phyloP scores from a whole-genome alignment of 2,797 vertebrate species.

The Hydrolagus colliei region DNA sequence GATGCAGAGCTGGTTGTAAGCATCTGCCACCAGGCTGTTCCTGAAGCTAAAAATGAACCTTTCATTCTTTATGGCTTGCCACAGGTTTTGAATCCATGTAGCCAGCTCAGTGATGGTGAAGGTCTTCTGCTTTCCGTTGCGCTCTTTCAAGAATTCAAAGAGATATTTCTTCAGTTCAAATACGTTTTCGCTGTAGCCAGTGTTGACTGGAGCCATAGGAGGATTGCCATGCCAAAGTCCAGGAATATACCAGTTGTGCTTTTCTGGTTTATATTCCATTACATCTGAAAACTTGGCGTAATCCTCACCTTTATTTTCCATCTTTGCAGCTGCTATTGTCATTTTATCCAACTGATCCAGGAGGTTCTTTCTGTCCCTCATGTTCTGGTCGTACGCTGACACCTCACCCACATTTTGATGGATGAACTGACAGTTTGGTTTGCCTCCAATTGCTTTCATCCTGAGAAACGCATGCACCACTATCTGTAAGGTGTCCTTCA shows the following conservation, averaged over 20 bases:
- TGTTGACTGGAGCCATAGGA: constrained; percentile 53
- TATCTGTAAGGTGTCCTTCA: constrained; percentile 64
- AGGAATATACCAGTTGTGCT: constrained; percentile 50
- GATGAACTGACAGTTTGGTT: constrained; percentile 11
- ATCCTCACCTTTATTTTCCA: constrained; percentile 42
- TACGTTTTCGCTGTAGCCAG: constrained; percentile 57
- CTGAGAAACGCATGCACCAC: constrained; percentile 64
- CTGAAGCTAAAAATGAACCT: constrained; percentile 50
- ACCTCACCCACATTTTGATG: constrained; percentile 2
- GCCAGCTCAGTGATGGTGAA: constrained; percentile 56
- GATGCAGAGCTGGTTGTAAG: constrained; percentile 53
- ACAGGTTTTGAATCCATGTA: constrained; percentile 53
- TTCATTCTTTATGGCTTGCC: constrained; percentile 54
- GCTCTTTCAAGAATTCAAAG: constrained; percentile 52
- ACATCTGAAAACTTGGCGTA: constrained; percentile 43
- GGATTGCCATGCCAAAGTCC: constrained; percentile 56
- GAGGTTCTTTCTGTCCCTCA: constrained; percentile 40
- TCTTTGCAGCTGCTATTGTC: constrained; percentile 38
- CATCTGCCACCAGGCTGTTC: constrained; percentile 52
- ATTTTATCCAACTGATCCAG: constrained; percentile 40
- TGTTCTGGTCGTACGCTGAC: constrained; percentile 24
- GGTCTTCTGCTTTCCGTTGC: constrained; percentile 43
- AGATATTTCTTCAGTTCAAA: constrained; percentile 60
- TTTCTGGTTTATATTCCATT: constrained; percentile 48
- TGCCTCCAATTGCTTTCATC: constrained; percentile 52